phyloP scores from a whole-genome alignment of 2,888 invertebrate species.

The Synergus umbraculus region DNA sequence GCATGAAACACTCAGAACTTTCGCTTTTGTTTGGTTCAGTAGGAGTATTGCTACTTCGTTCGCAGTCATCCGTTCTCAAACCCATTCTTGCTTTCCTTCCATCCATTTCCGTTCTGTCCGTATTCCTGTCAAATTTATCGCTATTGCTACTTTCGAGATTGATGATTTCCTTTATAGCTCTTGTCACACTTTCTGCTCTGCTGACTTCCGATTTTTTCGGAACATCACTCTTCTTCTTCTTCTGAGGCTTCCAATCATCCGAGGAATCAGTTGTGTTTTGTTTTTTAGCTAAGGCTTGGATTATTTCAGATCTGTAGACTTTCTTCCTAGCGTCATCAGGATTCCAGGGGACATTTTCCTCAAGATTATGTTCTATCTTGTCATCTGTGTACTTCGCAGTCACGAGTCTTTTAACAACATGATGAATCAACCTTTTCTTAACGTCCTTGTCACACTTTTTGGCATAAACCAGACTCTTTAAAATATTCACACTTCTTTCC shows the following conservation, averaged over 20 bases:
- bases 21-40: constrained; percentile 70
- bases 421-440: constrained; percentile 83
- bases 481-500: constrained; percentile 81
- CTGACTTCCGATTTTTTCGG: constrained; percentile 55
- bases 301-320: constrained; percentile 71
- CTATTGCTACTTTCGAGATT: constrained; percentile 69
- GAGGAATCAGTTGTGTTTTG: constrained; percentile 71
- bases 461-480: constrained; percentile 81
- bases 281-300: constrained; percentile 70
- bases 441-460: constrained; percentile 81
- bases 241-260: constrained; percentile 69
- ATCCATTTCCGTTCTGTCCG: constrained; percentile 72
- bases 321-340: constrained; percentile 73
- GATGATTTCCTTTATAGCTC: constrained; percentile 61
- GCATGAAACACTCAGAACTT: constrained; percentile 74
- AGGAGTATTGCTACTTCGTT: constrained; percentile 59
- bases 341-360: constrained; percentile 77
- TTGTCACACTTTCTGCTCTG: constrained; percentile 53
- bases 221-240: constrained; percentile 56
- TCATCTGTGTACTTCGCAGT: constrained; percentile 82
- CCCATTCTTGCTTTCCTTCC: constrained; percentile 75
- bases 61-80: constrained; percentile 69
- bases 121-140: constrained; percentile 71
- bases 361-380: constrained; percentile 71
- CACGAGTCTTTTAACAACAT: constrained; percentile 82